Conservation (phyloP, 1,140 invertebrate genomes). For the Pseudomyrmex concolor region DNA sequence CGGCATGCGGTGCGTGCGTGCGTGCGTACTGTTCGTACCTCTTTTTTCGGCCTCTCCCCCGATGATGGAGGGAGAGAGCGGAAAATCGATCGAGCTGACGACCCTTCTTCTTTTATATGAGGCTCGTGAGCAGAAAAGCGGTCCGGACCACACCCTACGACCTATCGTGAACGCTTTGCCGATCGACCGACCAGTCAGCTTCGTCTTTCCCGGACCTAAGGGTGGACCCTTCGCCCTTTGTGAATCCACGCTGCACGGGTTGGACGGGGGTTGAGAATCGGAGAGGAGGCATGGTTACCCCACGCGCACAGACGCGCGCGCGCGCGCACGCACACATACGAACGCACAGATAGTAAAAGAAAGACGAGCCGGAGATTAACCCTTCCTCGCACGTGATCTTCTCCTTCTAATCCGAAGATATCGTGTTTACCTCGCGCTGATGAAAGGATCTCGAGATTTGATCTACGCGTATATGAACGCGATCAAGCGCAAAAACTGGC, state of each 20-base stretch:
- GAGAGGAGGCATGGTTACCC: conserved; percentile 49
- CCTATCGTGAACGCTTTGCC: conserved; percentile 60
- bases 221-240: conserved; percentile 62
- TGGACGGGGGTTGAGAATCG: conserved; percentile 25
- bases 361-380: conserved; percentile 44
- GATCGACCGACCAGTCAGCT: conserved; percentile 66
- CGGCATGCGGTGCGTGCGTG: conserved; percentile 29
- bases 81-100: conserved; percentile 83
- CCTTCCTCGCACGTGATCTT: conserved; percentile 37
- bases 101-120: conserved; percentile 72
- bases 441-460: conserved; percentile 17
- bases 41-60: conserved; percentile 52
- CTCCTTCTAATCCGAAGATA: conserved; percentile 37
- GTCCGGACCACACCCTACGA: conserved; percentile 75
- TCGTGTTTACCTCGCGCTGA: conserved; percentile 35
- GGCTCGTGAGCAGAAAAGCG: conserved; percentile 54
- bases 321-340: too few species aligned
- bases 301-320: too few species aligned
- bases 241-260: conserved; percentile 3
- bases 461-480: not conserved
- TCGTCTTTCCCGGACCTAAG: conserved; percentile 65
- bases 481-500: not conserved
- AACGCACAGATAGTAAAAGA: conserved; percentile 8
- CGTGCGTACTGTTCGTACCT: conserved; percentile 58
- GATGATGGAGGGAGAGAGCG: conserved; percentile 66